Percentiles rank a stretch among this genome's conserved stretches.
phyloP scores from a whole-genome alignment of 2,113 vertebrate species.

The Larimichthys crocea region DNA sequence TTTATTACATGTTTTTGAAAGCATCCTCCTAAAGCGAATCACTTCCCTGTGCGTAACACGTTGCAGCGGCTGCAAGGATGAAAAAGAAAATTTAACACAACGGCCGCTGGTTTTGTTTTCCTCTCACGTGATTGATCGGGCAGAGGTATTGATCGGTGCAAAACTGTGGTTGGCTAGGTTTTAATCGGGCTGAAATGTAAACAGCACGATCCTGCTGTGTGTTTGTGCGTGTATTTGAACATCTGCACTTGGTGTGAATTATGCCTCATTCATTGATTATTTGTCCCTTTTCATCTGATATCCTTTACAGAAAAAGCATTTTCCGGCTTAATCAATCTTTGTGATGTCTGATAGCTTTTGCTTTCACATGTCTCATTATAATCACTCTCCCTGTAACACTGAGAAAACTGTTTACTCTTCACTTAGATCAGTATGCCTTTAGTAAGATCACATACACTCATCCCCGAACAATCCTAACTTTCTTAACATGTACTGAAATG shows the following conservation, averaged over 20 bases:
- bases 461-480: neutral
- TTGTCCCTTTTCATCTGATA: slow-evolving; percentile 27
- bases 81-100: neutral
- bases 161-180: slow-evolving; percentile 5
- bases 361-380: slow-evolving; percentile 38
- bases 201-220: neutral
- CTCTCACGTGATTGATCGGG: slow-evolving; percentile 14
- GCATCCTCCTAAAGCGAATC: neutral
- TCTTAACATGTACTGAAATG: slow-evolving; percentile 12
- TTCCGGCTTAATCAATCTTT: slow-evolving; percentile 48
- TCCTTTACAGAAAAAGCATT: slow-evolving; percentile 22
- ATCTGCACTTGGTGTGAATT: slow-evolving; percentile 9
- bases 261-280: slow-evolving; percentile 41
- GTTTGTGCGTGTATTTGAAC: neutral
- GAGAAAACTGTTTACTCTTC: slow-evolving; percentile 11
- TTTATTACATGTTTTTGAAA: no score
- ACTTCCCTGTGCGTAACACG: neutral
- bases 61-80: neutral
- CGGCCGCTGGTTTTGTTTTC: slow-evolving; percentile 16
- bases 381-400: slow-evolving; percentile 11
- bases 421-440: neutral
- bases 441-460: no score
- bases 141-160: slow-evolving; percentile 13
- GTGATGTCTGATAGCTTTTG: slow-evolving; percentile 26
- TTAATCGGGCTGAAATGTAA: slow-evolving; percentile 10